These are phyloP conservation scores for Myotis yumanensis DNA, from an alignment of 2,113 vertebrate genomes.

Conservation along the genomic window DNA sequence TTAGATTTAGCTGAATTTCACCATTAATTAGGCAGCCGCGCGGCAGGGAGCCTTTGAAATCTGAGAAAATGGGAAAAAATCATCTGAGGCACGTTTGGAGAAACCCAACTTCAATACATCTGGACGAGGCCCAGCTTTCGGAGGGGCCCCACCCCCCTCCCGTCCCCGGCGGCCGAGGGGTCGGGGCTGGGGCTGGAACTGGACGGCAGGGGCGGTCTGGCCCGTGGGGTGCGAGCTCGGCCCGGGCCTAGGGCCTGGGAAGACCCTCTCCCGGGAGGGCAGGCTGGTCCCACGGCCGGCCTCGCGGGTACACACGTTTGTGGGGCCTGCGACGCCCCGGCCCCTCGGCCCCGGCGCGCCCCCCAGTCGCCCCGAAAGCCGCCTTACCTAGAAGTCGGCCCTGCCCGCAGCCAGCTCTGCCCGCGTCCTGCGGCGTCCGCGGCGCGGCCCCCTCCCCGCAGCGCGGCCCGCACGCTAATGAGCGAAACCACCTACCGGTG, in stretches of 20 bases:
- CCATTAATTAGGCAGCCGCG: slow-evolving; percentile 88
- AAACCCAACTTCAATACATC: slow-evolving; percentile 87
- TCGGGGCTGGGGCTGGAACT: slow-evolving; percentile 61
- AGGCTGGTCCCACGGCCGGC: not conserved
- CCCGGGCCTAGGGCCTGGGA: not conserved
- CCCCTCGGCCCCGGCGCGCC: too few species aligned
- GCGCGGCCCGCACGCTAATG: not conserved
- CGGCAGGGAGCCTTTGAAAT: slow-evolving; percentile 87
- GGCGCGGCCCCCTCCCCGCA: not conserved
- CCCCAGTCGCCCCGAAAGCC: not conserved
- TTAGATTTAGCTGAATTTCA: slow-evolving; percentile 90
- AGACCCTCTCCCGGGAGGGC: slow-evolving; percentile 32
- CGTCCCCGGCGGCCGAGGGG: slow-evolving; percentile 73
- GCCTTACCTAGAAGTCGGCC: slow-evolving; percentile 32
- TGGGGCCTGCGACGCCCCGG: slow-evolving; percentile 4
- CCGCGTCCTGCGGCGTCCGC: not conserved
- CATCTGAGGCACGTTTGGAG: slow-evolving; percentile 83
- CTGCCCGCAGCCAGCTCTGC: slow-evolving; percentile 12
- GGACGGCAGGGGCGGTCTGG: slow-evolving; percentile 20
- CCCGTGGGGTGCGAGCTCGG: not conserved
- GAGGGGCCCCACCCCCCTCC: slow-evolving; percentile 67
- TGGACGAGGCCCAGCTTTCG: slow-evolving; percentile 82
- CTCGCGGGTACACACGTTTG: not conserved
- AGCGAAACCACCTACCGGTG: slow-evolving; percentile 4
- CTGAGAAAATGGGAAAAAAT: slow-evolving; percentile 88